Evolutionary conservation across 2,113 vertebrate genomes (phyloP), one percentile per base, ranked within the genome.

Genomic region (Alethe castanea): DNA sequence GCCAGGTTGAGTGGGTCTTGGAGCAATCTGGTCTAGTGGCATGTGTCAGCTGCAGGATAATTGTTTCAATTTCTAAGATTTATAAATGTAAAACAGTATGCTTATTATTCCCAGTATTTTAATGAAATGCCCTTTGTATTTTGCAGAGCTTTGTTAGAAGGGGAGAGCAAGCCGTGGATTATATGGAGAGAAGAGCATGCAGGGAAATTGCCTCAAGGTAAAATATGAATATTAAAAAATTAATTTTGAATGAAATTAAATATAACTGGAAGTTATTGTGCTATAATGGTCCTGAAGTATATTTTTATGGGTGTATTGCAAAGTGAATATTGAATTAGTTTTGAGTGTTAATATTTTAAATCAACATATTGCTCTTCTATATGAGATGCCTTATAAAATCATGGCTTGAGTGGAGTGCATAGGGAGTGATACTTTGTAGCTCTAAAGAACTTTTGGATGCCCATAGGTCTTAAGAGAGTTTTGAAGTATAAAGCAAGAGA

Each of bases 111-210:
- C 33, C 45, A 78, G 40, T 35, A 40, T 86, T 76, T 69, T 95
- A 83, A 96, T 60, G 26, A 80, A 60, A 78, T 90, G 5, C 31
- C 60, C 66, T 74, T 69, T 53, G 64, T 96, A n/a, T 97, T 93
- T 88, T 84, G 69, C 92, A 99, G 99, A 94, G 98, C 99, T 95
- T 98, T 99, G 54, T 92, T 99, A 92, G 99, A 99, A 97, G 99
- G 98, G 62, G 98, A 99, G 94, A 98, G 96, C 94, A 97, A 97
- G 26, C 97, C 95, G 4, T 98, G 98, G 94, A 94, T 98, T 92
- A 72, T 98, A 71, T 98, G 97, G 96, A 97, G 91, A 38, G 97
- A 98, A 81, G 97, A 97, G 48, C 71, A 86, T 70, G 86, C 95
- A 80, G 97, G 96, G 86, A 98, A 98, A 92, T 16, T 97, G 53